phyloP scores from a whole-genome alignment of 64 coral and sea anemone genomes.

The Exaiptasia diaphana region DNA sequence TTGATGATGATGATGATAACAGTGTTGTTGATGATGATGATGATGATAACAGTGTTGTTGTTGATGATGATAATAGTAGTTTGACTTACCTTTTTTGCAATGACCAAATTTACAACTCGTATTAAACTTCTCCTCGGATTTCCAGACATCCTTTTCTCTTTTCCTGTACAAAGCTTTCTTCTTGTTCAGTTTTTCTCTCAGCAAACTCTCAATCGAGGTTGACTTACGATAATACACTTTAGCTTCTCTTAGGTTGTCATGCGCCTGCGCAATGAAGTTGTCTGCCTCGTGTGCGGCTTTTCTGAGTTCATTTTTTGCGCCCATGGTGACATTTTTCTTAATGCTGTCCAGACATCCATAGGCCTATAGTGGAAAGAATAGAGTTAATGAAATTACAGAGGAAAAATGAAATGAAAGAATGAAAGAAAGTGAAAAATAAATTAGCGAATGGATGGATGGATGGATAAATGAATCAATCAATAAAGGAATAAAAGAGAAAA shows the following conservation, averaged over 20 bases:
- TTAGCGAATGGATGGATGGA: too few relatives aligned
- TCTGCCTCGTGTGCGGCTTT: conserved; percentile 77
- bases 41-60: too few relatives aligned
- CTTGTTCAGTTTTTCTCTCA: conserved; percentile 53
- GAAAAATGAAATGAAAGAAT: background rate
- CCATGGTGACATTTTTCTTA: conserved; percentile 42
- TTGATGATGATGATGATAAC: too few relatives aligned
- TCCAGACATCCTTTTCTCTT: conserved; percentile 82
- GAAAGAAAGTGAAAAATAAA: background rate
- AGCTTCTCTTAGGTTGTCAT: conserved; percentile 75
- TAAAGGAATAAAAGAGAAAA: too few relatives aligned
- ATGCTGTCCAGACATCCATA: conserved; percentile 88
- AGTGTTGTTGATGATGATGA: too few relatives aligned
- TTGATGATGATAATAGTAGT: too few relatives aligned
- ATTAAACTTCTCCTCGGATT: conserved; percentile 76
- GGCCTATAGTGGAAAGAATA: conserved; percentile 49
- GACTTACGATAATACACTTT: conserved; percentile 77
- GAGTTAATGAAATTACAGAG: background rate
- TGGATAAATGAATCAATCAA: too few relatives aligned
- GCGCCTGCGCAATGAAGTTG: conserved; percentile 77
- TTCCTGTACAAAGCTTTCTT: conserved; percentile 53
- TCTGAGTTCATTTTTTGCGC: conserved; percentile 28
- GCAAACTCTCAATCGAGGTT: conserved; percentile 52
- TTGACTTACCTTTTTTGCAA: conserved; percentile 77
- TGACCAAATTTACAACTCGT: conserved; percentile 68